Conservation (phyloP, 2,888 invertebrate species). For the Gryllus longicercus region DNA sequence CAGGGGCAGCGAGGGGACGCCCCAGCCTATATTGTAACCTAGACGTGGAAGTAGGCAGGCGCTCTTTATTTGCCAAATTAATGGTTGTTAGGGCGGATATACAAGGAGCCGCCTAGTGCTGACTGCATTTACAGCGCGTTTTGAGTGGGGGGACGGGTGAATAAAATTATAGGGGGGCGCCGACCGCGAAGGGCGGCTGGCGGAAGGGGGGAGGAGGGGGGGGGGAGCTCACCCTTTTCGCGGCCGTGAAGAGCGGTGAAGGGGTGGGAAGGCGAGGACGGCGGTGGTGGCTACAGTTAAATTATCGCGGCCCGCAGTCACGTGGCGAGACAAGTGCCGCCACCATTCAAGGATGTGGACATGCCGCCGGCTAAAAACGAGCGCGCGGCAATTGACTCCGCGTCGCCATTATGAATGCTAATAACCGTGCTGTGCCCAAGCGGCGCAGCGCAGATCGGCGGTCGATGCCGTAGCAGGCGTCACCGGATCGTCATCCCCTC, state of each 20-base stretch:
- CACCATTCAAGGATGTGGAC: neutral
- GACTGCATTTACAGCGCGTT: slow-evolving; percentile 6
- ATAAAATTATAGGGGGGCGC: neutral
- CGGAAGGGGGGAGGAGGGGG: neutral
- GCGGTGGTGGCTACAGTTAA: neutral
- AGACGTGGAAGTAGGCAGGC: slow-evolving; percentile 26
- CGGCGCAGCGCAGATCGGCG: too few species aligned
- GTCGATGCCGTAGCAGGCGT: too few species aligned
- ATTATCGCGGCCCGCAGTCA: neutral
- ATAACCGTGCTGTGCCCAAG: neutral
- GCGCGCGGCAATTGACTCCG: neutral
- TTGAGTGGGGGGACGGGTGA: neutral
- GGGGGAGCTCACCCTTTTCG: neutral
- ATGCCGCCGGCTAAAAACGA: neutral
- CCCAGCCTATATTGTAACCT: slow-evolving; percentile 24
- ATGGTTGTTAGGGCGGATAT: slow-evolving; percentile 28
- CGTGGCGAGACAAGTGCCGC: neutral
- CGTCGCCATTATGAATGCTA: neutral
- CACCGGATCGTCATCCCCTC: too few species aligned
- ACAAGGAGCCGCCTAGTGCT: neutral
- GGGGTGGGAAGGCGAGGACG: neutral
- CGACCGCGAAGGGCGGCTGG: neutral
- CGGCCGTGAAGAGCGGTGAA: neutral
- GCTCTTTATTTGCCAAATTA: slow-evolving; percentile 32
- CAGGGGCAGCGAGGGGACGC: neutral